Percentiles rank a stretch among this genome's conserved stretches.
These are phyloP conservation scores for Corydoras maculifer DNA, from an alignment of 2,113 vertebrate genomes.

Conservation along the genomic window DNA sequence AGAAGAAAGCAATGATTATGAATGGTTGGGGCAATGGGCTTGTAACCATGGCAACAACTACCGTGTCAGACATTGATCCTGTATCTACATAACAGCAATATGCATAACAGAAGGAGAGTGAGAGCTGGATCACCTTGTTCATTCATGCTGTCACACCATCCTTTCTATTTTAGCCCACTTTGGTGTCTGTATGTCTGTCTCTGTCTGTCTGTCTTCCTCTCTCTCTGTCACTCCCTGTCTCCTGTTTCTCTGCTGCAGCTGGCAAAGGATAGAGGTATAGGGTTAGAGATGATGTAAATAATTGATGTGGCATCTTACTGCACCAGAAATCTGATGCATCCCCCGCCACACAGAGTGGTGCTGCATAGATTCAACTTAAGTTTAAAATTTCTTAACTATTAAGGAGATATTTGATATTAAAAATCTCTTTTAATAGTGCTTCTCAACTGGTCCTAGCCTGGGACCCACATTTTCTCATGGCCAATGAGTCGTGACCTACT, in stretches of 20 bases:
- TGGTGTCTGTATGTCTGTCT: neutral
- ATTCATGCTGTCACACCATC: neutral
- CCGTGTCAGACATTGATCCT: slow-evolving; percentile 13
- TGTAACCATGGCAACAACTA: slow-evolving; percentile 41
- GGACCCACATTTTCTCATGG: too few species aligned
- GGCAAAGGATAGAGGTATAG: slow-evolving; percentile 6
- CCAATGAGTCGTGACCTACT: too few species aligned
- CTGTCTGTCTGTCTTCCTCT: neutral
- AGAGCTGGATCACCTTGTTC: slow-evolving; percentile 2
- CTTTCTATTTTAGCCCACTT: slow-evolving; percentile 4
- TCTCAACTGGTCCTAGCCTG: too few species aligned
- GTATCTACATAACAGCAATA: slow-evolving; percentile 15
- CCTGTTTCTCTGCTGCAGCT: slow-evolving; percentile 11
- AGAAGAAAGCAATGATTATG: slow-evolving; percentile 10
- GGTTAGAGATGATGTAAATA: slow-evolving; percentile 26
- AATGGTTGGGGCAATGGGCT: neutral
- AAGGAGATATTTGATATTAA: too few species aligned
- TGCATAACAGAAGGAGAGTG: slow-evolving; percentile 9
- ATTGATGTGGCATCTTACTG: slow-evolving; percentile 41
- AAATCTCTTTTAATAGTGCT: too few species aligned
- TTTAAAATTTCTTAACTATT: too few species aligned
- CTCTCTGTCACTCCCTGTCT: slow-evolving; percentile 14
- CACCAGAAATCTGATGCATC: slow-evolving; percentile 33
- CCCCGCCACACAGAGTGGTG: neutral
- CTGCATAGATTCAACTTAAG: too few species aligned